Evolutionary conservation across 1,140 invertebrate species (phyloP), one percentile per base, ranked within the genome.

Genomic region (Sarcophaga peregrina): DNA sequence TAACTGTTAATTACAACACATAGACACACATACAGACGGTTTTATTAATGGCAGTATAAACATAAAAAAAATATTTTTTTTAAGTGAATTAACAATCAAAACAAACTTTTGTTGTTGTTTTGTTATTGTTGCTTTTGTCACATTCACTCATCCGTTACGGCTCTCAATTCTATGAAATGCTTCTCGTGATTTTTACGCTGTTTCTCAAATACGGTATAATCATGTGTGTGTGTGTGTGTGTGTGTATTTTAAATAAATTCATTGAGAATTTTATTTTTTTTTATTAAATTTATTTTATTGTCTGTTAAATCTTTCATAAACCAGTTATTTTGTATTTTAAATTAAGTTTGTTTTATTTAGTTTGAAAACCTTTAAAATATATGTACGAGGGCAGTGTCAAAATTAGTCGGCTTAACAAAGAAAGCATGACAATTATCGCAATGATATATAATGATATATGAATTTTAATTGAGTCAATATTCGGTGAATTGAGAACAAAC

Each of bases 81-180:
- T 54, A 58, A 58, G 15, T 58, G n/a, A n/a, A 58, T 13, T 54
- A 54, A 54, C 52, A 54, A 58, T 58, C n/a, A 58, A 58, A 58
- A n/a, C 15, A 58, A 58, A 13, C 15, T 58, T 58, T 58, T 9
- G 7, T 54, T 54, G 54, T n/a, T 58, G 13, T 58, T 58, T 37
- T 37, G 25, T 37, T 37, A 37, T 37, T 37, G 25, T 4, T 58
- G 13, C 13, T 58, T 13, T 52, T 52, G 50, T 58, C 54, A 58
- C 13, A 58, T 7, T 58, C 54, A 58, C 6, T 58, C 54, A n/a
- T 54, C 15, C 15, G n/a, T 13, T n/a, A 37, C 54, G 15, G 25
- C 25, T 37, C 25, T 58, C 13, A 58, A 3, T 58, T n/a, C 1
- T 37, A 1, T 37, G 25, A 2, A 37, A 37, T 37, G 25, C 4